Evolutionary conservation across 2,888 invertebrate species (phyloP).

Genomic region (Cryptops parisi): DNA sequence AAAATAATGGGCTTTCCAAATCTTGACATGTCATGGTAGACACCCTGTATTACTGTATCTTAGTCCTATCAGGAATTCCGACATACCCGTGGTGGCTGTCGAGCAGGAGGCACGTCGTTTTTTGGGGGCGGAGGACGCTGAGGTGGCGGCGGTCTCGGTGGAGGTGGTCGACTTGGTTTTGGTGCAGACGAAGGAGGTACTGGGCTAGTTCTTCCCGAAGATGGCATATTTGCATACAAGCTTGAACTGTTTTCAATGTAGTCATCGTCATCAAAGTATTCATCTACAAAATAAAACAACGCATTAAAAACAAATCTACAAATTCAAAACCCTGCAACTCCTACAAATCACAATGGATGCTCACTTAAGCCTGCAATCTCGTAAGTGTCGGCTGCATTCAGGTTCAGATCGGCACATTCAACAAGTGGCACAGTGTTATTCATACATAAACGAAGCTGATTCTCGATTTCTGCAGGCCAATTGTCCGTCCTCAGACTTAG

Average conservation of each 20-base stretch:
- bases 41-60: too few species aligned
- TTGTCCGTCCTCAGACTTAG: conserved; percentile 66
- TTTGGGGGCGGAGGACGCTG: conserved; percentile 13
- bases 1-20: not conserved
- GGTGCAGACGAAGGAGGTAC: conserved; percentile 13
- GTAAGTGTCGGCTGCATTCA: conserved; percentile 1
- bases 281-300: too few species aligned
- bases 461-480: conserved; percentile 67
- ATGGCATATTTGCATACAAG: conserved; percentile 8
- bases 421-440: conserved; percentile 64
- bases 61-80: too few species aligned
- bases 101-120: not conserved
- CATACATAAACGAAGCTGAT: conserved; percentile 68
- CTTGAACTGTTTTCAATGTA: not conserved
- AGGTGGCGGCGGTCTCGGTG: conserved; percentile 21
- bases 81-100: not conserved
- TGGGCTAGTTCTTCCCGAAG: conserved; percentile 17
- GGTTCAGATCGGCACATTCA: conserved; percentile 8
- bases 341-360: conserved; percentile 8
- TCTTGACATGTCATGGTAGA: not conserved
- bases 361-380: conserved; percentile 9
- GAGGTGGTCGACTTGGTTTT: conserved; percentile 21
- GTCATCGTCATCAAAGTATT: conserved; percentile 8
- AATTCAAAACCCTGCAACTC: too few species aligned
- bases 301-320: too few species aligned